phyloP scores from a whole-genome alignment of 2,797 vertebrate genomes.

The Yasuhikotakia modesta region DNA sequence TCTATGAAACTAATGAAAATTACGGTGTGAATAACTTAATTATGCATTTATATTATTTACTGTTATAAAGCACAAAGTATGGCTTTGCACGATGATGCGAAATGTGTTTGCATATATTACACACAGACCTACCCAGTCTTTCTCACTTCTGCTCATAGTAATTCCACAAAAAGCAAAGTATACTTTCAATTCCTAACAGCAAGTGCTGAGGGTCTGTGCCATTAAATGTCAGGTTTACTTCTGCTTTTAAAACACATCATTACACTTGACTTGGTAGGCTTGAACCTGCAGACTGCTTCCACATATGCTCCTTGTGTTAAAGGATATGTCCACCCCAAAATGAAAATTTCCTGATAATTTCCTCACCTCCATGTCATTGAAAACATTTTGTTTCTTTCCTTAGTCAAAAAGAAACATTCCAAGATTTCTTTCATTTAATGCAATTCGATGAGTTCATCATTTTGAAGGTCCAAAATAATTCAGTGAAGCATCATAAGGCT shows the following conservation, averaged over 20 bases:
- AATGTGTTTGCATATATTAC: background rate
- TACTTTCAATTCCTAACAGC: background rate
- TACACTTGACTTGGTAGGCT: too few species aligned
- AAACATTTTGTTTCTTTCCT: too few species aligned
- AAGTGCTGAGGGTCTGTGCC: background rate
- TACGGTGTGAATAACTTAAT: background rate
- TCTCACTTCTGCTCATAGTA: background rate
- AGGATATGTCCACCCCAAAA: too few species aligned
- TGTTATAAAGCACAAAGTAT: background rate
- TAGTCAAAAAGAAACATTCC: too few species aligned
- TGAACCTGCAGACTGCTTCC: background rate
- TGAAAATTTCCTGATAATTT: too few species aligned
- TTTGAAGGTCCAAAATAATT: too few species aligned
- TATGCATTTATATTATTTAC: too few species aligned
- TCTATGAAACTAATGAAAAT: background rate
- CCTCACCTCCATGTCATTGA: too few species aligned
- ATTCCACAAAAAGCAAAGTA: background rate
- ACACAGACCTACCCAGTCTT: background rate
- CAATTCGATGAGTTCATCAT: too few species aligned
- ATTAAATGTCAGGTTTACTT: background rate
- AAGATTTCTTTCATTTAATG: too few species aligned
- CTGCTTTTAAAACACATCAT: conserved; percentile 1
- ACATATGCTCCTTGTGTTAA: background rate
- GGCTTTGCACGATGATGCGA: background rate
- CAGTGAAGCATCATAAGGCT: too few species aligned